A percentile compares a stretch with the other conserved stretches of the same genome.
phyloP scores from a whole-genome alignment of 2,797 vertebrate species.

The Triplophysa bombifrons region DNA sequence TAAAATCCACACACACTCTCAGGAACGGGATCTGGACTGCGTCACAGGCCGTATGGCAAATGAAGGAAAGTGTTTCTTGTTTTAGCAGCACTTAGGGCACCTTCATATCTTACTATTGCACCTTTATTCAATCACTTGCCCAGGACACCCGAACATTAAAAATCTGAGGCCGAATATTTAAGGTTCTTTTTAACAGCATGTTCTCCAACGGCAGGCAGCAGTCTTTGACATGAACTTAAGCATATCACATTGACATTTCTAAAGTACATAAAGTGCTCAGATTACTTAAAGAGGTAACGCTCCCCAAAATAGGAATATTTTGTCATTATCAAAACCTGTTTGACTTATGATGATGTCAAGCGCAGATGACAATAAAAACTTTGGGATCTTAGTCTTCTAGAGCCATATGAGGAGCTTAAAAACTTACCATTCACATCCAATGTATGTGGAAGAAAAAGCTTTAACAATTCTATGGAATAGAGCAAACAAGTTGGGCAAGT shows the following conservation, averaged over 20 bases:
- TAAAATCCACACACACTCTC: constrained; percentile 69
- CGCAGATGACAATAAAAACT: no score
- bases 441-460: not conserved
- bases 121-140: constrained; percentile 47
- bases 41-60: constrained; percentile 66
- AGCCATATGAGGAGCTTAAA: not conserved
- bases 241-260: not conserved
- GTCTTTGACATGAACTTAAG: not conserved
- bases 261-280: no score
- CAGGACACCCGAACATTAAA: constrained; percentile 27
- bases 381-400: no score
- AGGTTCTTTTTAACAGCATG: not conserved
- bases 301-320: not conserved
- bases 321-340: not conserved
- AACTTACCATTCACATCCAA: not conserved
- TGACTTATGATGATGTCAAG: no score
- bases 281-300: not conserved
- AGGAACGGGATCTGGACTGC: constrained; percentile 74
- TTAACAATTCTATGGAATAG: not conserved
- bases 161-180: constrained; percentile 16
- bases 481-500: not conserved
- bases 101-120: constrained; percentile 46
- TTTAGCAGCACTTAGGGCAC: constrained; percentile 49
- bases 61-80: constrained; percentile 50
- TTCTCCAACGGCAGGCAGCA: constrained; percentile 19